Base-by-base conservation (phyloP, 2,113 vertebrate genomes). In the Crypturellus undulatus region DNA sequence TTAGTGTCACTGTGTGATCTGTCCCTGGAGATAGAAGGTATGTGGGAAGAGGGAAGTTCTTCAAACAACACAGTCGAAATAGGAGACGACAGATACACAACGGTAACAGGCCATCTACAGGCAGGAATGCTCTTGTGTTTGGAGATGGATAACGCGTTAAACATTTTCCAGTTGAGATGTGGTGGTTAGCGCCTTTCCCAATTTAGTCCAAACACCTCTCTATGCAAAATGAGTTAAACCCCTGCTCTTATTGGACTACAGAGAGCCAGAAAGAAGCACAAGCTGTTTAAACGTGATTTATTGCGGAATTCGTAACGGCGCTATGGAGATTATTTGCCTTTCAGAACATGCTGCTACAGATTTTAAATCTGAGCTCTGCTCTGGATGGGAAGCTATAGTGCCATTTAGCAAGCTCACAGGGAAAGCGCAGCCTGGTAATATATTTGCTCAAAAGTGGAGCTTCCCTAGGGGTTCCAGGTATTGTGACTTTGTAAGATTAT, bases 1-100 rank as follows among this genome's bases (percentile, higher is more conserved):
- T 97, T 96, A 84, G 90, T 92, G 90, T 94, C 95, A 63, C 84
- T 75, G 73, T 94, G 96, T 81, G 87, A 95, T 97, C 89, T 60
- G 86, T 84, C 92, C 90, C 94, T 94, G 92, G 94, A 95, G 96
- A 97, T 92, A 84, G 95, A 93, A 97, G 84, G 87, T 97, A 94
- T 97, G 93, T 96, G 70, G 89, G 90, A 97, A 93, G 92, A 87
- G 72, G 92, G 94, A 91, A 95, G 89, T 80, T 83, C 95, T 97
- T 97, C 93, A 94, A 96, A 96, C 97, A 79, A 85, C 83, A 72
- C 92, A 5, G 62, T 97, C 54, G 96, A 96, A 97, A 94, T 94
- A 64, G 73, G 90, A 90, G 94, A 65, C 38, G 76, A 78, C 96
- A 83, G 91, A 9, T 95, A 69, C 84, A 32, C 87, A 92, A 18